Base-by-base conservation (phyloP, 2,888 invertebrate genomes). In the Poecilobothrus nobilitatus region DNA sequence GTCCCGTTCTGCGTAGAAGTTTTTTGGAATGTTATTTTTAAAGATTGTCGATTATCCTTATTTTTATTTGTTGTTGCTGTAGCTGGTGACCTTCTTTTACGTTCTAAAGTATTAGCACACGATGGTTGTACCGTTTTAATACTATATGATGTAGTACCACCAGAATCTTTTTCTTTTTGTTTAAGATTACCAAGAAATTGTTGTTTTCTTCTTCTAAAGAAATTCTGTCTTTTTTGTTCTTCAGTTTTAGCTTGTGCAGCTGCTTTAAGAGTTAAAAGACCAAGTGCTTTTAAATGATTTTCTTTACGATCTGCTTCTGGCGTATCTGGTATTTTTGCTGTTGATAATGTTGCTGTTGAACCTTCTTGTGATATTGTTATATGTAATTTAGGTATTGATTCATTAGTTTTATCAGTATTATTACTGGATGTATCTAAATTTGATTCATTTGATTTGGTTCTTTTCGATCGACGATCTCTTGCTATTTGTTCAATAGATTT, bases 11-110 rank as follows among this genome's bases (percentile, higher is more conserved):
- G 73, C 73, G 61, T 73, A 1, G 87, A 84, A 65, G 89, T 87
- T 80, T 89, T 90, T 81, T 89, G 89, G 79, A 91, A 86, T 71
- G 91, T 91, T 88, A 91, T 90, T 82, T 91, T 92, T 73, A 91
- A 79, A 0, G 90, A 88, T 71, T 87, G 88, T 18, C 79, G 78
- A 15, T 74, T 70, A 66, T 69, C 70, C 22, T 72, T 71, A 20
- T 74, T 73, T 18, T 73, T 74, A n/a, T 73, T 74, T 53, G 67
- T 66, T 6, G 65, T 63, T 44, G 33, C 63, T 34, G 18, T 64
- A 62, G 70, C 62, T 8, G 69, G 18, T 8, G 66, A 63, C 27
- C 69, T 70, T 8, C 70, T 69, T 15, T 72, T 71, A 8, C 71
- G 69, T 33, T 69, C 62, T 18, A 70, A 70, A 66, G 69, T 72